phyloP scores from a whole-genome alignment of 2,797 vertebrate species.

The Glyptemys insculpta region DNA sequence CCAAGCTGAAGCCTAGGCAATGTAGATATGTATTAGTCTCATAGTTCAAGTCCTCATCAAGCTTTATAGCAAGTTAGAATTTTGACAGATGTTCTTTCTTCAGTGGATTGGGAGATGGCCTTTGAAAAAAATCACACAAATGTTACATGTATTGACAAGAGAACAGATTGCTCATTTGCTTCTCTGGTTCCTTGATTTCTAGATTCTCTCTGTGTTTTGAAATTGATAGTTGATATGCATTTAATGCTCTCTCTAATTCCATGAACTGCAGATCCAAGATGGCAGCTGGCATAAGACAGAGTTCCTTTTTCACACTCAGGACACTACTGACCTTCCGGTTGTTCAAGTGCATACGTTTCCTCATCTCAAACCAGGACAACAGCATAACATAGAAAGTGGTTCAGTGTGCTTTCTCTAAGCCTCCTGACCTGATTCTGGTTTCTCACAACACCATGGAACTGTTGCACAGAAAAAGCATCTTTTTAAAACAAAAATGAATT shows the following conservation, averaged over 20 bases:
- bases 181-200: neutral
- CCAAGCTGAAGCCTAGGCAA: neutral
- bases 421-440: constrained; percentile 31
- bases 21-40: neutral
- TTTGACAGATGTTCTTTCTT: neutral
- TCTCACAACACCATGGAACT: constrained; percentile 27
- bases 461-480: constrained; percentile 14
- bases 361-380: constrained; percentile 79
- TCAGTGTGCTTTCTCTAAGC: constrained; percentile 92
- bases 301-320: constrained; percentile 93
- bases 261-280: constrained; percentile 90
- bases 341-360: constrained; percentile 85
- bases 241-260: neutral
- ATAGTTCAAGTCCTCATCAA: fast-evolving
- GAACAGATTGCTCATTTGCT: neutral
- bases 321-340: constrained; percentile 92
- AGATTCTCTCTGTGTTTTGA: constrained; percentile 4
- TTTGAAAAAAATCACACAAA: neutral
- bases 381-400: constrained; percentile 89
- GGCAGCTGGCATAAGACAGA: constrained; percentile 93
- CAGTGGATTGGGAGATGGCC: neutral
- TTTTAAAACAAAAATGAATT: constrained; percentile 23
- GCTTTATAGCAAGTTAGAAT: neutral
- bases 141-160: neutral
- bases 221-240: neutral